Evolutionary conservation across 1,140 invertebrate species (phyloP).

Genomic region (Lordiphosa clarofinis): DNA sequence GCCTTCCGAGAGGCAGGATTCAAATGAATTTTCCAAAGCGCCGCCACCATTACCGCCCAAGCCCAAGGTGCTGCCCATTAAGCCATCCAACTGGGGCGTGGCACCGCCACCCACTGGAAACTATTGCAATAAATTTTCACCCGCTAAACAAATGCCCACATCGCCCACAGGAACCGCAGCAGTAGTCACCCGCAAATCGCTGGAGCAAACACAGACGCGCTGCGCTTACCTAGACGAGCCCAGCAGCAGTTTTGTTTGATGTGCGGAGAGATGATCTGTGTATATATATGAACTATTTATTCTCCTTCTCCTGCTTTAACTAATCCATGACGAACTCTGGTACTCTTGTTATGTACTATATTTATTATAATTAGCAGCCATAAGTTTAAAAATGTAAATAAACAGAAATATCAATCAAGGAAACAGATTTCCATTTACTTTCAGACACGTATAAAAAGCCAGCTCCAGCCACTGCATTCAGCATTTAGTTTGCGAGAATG

Average conservation of each 20-base stretch:
- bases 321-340: constrained; percentile 46
- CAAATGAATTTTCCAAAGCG: constrained; percentile 62
- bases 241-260: constrained; percentile 84
- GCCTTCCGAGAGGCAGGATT: constrained; percentile 25
- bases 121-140: constrained; percentile 63
- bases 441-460: not conserved
- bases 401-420: not conserved
- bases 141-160: constrained; percentile 39
- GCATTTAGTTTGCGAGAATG: not conserved
- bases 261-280: constrained; percentile 4
- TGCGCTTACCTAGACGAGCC: constrained; percentile 83
- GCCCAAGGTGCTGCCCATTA: constrained; percentile 82
- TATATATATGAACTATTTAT: constrained; percentile 60
- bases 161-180: constrained; percentile 42
- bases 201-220: constrained; percentile 57
- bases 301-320: constrained; percentile 9
- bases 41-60: constrained; percentile 83
- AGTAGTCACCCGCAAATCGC: constrained; percentile 50
- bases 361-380: constrained; percentile 46
- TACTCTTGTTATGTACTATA: constrained; percentile 32
- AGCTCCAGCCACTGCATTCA: too few relatives aligned
- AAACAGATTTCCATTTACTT: constrained; percentile 1
- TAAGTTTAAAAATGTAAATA: constrained; percentile 24
- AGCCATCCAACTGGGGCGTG: constrained; percentile 82
- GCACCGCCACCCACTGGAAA: constrained; percentile 36